Evolutionary conservation across 2,888 invertebrate species (phyloP).

Genomic region (Pachymerium ferrugineum): DNA sequence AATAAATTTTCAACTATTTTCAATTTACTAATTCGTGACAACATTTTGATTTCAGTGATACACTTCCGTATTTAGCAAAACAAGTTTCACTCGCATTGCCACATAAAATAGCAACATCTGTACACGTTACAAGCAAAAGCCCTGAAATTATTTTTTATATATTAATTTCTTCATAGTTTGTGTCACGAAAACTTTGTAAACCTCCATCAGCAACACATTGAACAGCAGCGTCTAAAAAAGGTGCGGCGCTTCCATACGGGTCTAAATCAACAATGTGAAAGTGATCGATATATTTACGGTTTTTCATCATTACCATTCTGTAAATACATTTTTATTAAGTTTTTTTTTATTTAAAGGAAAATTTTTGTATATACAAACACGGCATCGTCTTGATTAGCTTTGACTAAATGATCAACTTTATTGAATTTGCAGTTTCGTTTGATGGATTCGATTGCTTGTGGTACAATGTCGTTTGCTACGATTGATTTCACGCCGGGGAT

Average conservation of each 20-base stretch:
- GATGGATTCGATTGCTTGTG: slow-evolving; percentile 79
- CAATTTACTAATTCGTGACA: slow-evolving; percentile 92
- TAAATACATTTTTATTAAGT: neutral
- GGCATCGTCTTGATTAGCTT: slow-evolving; percentile 77
- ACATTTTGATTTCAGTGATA: slow-evolving; percentile 74
- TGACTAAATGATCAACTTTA: slow-evolving; percentile 65
- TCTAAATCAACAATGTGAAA: slow-evolving; percentile 93
- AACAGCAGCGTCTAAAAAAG: slow-evolving; percentile 84
- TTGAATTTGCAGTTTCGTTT: slow-evolving; percentile 71
- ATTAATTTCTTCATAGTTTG: neutral
- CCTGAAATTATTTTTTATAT: slow-evolving; percentile 55
- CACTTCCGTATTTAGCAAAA: slow-evolving; percentile 83
- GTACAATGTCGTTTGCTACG: slow-evolving; percentile 85
- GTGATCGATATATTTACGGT: slow-evolving; percentile 58
- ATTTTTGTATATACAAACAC: slow-evolving; percentile 56
- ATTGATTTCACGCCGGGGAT: slow-evolving; percentile 72
- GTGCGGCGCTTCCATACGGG: slow-evolving; percentile 92
- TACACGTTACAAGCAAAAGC: slow-evolving; percentile 87
- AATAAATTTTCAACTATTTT: neutral
- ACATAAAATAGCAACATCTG: slow-evolving; percentile 84
- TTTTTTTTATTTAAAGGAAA: neutral
- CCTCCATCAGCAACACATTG: slow-evolving; percentile 50
- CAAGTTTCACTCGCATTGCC: slow-evolving; percentile 95
- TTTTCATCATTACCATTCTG: slow-evolving; percentile 79
- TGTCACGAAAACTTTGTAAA: slow-evolving; percentile 30